A percentile compares a stretch with the other conserved stretches of the same genome.
These are phyloP conservation scores for Poeciliopsis turrubarensis DNA, from an alignment of 2,113 vertebrate genomes.

Conservation along the genomic window DNA sequence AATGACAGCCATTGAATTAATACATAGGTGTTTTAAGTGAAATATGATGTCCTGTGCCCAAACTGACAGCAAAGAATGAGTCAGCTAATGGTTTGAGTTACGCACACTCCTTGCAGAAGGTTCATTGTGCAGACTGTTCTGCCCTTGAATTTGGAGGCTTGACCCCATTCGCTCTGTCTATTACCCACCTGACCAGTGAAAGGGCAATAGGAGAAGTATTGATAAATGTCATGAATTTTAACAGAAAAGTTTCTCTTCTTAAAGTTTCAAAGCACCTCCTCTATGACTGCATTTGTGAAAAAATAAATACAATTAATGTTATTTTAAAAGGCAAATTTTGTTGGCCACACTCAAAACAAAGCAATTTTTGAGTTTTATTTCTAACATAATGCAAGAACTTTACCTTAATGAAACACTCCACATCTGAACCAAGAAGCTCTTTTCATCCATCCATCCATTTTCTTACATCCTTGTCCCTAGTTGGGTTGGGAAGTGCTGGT, in stretches of 20 bases:
- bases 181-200: slow-evolving; percentile 64
- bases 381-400: not conserved
- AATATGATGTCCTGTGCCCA: slow-evolving; percentile 56
- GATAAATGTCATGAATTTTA: slow-evolving; percentile 45
- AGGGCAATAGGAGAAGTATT: slow-evolving; percentile 46
- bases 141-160: slow-evolving; percentile 64
- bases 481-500: no score
- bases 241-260: not conserved
- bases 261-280: not conserved
- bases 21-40: slow-evolving; percentile 47
- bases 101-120: slow-evolving; percentile 20
- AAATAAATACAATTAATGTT: not conserved
- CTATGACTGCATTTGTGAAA: not conserved
- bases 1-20: slow-evolving; percentile 62
- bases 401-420: not conserved
- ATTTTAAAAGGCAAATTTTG: not conserved
- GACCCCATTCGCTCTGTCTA: slow-evolving; percentile 62
- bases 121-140: slow-evolving; percentile 50
- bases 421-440: not conserved
- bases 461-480: no score
- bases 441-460: not conserved
- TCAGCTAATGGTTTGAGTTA: slow-evolving; percentile 47
- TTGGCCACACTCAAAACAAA: not conserved
- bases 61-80: slow-evolving; percentile 55
- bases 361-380: not conserved